Base-by-base conservation (phyloP, 2,113 vertebrate genomes). In the Euleptes europaea region DNA sequence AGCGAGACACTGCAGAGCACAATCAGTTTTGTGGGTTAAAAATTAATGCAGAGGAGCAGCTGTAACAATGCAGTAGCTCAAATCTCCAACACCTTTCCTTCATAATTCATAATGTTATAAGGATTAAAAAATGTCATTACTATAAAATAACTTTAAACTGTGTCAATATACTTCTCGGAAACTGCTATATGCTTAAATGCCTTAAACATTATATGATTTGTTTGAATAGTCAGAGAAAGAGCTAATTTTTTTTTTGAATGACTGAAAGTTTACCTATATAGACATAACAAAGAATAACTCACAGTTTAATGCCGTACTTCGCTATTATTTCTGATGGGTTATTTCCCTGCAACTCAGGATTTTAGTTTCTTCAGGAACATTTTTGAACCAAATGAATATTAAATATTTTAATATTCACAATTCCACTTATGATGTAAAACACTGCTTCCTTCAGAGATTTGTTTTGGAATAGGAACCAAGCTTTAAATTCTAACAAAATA, bases 401-500 rank as follows among this genome's bases (percentile, higher is more conserved):
- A 86, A 93, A 79, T 49, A 84, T 14, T 89, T 60, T 74, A 49
- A 93, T 87, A 84, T 85, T 78, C n/a, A 90, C 82, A 89, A 92
- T 54, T 80, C 89, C 85, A 70, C 26, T 85, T 92, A 23, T 87
- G 85, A 92, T 84, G 85, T 83, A 82, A 90, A 91, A 91, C 82
- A 70, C 26, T 73, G 89, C 88, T 92, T 91, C 84, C 89, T 83
- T 90, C 0, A 72, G 79, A 89, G 87, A 87, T 91, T 72, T 82
- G 90, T 35, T 89, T 72, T 71, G 89, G 90, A 88, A 86, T 84
- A 86, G 70, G 84, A 93, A 85, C 90, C 93, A 92, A 90, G 88
- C 87, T 90, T 82, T 86, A 94, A 89, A 92, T 88, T 86, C 87
- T 91, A 94, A 92, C 92, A 90, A 92, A 93, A 70, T 84, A 83